phyloP scores from a whole-genome alignment of 92 coral and sea anemone species.

The Umimayanthus kanabou region DNA sequence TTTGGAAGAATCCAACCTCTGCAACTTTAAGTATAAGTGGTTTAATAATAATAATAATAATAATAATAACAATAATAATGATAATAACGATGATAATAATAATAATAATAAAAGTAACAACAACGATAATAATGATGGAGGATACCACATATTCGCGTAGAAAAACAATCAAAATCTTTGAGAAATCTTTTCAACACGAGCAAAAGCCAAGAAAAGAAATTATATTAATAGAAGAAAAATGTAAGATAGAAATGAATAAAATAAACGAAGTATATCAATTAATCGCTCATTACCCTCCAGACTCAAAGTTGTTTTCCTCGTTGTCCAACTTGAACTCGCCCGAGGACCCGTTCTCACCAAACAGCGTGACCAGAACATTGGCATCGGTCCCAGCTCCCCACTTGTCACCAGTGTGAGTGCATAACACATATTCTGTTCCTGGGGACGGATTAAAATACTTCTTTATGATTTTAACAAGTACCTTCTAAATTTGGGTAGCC shows the following conservation, averaged over 20 bases:
- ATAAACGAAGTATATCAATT: too few species aligned
- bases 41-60: too few species aligned
- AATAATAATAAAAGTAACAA: background rate
- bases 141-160: too few species aligned
- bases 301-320: slow-evolving; percentile 78
- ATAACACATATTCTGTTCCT: slow-evolving; percentile 27
- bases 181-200: too few species aligned
- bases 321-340: slow-evolving; percentile 79
- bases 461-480: background rate
- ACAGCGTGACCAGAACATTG: slow-evolving; percentile 77
- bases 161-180: too few species aligned
- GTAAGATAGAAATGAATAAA: too few species aligned
- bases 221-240: too few species aligned
- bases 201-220: too few species aligned
- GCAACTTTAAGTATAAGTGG: too few species aligned
- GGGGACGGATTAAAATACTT: background rate
- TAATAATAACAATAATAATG: too few species aligned
- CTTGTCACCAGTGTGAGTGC: slow-evolving; percentile 69
- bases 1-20: too few species aligned
- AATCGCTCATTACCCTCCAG: slow-evolving; percentile 12
- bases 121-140: background rate
- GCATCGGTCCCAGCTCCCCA: slow-evolving; percentile 94
- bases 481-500: background rate
- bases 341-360: slow-evolving; percentile 81
- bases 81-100: too few species aligned